Evolutionary conservation across 2,797 vertebrate genomes (phyloP).

Genomic region (Phalloptychus januarius): DNA sequence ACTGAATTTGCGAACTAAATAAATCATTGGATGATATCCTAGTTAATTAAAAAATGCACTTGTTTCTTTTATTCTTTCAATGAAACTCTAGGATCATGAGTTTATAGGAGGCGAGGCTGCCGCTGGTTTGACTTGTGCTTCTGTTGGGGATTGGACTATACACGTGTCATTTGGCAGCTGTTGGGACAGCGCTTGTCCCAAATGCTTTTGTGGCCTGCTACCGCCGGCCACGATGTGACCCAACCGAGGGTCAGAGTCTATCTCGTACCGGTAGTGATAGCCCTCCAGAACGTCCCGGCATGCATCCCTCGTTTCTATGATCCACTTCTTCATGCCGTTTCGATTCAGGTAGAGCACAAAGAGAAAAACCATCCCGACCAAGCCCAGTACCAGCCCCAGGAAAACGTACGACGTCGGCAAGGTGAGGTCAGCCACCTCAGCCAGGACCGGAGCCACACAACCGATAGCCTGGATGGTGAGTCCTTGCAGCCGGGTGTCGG

Average conservation of each 20-base stretch:
- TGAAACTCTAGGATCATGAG: conserved; percentile 28
- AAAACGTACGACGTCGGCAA: conserved; percentile 83
- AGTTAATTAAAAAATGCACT: neutral
- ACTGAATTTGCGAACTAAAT: neutral
- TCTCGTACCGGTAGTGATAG: conserved; percentile 83
- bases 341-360: conserved; percentile 87
- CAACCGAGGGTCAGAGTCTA: conserved; percentile 81
- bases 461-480: conserved; percentile 61
- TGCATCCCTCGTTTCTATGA: conserved; percentile 75
- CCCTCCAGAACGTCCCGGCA: conserved; percentile 81
- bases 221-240: conserved; percentile 55
- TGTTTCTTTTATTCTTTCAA: neutral
- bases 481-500: conserved; percentile 49
- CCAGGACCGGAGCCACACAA: conserved; percentile 61
- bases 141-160: conserved; percentile 45
- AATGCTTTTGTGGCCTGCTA: conserved; percentile 29
- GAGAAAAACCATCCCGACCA: conserved; percentile 84
- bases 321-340: conserved; percentile 82
- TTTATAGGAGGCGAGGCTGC: conserved; percentile 28
- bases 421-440: conserved; percentile 65
- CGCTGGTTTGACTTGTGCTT: conserved; percentile 53
- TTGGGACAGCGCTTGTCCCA: conserved; percentile 41
- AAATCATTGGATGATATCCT: neutral
- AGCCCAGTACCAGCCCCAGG: conserved; percentile 81
- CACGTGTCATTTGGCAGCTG: conserved; percentile 69